Evolutionary conservation across 1,140 invertebrate species (phyloP).

Genomic region (Plodia interpunctella): DNA sequence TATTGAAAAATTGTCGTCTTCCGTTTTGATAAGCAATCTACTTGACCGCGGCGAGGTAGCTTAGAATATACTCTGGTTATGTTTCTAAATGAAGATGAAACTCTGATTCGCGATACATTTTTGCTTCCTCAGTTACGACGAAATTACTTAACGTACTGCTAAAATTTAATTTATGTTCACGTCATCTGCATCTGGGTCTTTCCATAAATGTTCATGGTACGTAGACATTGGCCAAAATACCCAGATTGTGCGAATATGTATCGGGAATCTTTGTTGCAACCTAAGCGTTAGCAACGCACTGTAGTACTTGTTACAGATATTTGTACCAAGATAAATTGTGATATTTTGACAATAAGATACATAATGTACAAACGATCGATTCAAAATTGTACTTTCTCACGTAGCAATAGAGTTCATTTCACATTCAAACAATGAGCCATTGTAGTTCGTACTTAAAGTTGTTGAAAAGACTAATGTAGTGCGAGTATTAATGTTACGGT

Average conservation of each 20-base stretch:
- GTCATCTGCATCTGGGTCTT: no score
- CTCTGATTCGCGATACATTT: not conserved
- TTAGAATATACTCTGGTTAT: constrained; percentile 21
- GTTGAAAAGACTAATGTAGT: constrained; percentile 51
- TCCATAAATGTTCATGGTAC: no score
- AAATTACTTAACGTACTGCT: no score
- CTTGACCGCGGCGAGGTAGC: constrained; percentile 35
- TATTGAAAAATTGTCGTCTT: constrained; percentile 46
- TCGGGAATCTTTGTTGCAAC: not conserved
- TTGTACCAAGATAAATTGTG: constrained; percentile 36
- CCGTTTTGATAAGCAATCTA: constrained; percentile 43
- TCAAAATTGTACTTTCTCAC: constrained; percentile 16
- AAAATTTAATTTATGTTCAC: no score
- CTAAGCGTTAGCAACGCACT: not conserved
- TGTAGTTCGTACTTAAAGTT: constrained; percentile 59
- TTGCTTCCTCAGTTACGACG: no score
- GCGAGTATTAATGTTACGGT: constrained; percentile 40
- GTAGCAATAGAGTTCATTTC: constrained; percentile 1
- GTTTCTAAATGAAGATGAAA: not conserved
- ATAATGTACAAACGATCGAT: constrained; percentile 17
- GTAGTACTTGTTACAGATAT: not conserved
- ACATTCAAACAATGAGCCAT: constrained; percentile 7
- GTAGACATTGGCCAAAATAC: no score
- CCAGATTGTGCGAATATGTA: not conserved
- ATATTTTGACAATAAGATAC: constrained; percentile 60